Evolutionary conservation across 2,113 vertebrate genomes (phyloP).

Genomic region (Isurus oxyrinchus): DNA sequence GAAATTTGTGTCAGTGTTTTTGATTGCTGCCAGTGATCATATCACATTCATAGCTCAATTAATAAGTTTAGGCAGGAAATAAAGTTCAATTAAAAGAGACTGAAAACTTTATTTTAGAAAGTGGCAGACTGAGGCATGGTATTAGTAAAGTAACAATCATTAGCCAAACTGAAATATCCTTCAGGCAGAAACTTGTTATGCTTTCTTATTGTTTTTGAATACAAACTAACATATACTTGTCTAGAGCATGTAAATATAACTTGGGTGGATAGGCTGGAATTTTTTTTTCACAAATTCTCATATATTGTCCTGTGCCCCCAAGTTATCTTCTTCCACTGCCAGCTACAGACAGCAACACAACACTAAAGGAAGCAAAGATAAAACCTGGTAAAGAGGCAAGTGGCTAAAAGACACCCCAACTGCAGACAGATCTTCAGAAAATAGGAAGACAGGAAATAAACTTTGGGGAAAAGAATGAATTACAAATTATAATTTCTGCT

Average conservation of each 20-base stretch:
- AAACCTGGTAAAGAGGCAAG: neutral
- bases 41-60: neutral
- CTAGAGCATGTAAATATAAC: too few relatives aligned
- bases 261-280: neutral
- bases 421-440: too few relatives aligned
- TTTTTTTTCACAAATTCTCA: neutral
- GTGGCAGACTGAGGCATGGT: neutral
- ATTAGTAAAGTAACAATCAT: slow-evolving; percentile 18
- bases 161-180: neutral
- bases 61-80: neutral
- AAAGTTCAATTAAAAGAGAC: neutral
- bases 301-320: neutral
- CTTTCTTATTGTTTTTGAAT: neutral
- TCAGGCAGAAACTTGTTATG: neutral
- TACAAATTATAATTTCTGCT: neutral
- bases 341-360: too few relatives aligned
- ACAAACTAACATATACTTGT: neutral
- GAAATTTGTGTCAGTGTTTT: neutral
- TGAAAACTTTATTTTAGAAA: neutral
- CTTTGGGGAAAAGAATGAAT: neutral
- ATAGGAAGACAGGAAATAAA: neutral
- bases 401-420: neutral
- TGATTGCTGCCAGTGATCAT: slow-evolving; percentile 16
- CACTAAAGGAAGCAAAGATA: neutral
- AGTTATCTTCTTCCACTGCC: neutral